Evolutionary conservation across 2,113 vertebrate species (phyloP).

Genomic region (Terrapene triunguis): DNA sequence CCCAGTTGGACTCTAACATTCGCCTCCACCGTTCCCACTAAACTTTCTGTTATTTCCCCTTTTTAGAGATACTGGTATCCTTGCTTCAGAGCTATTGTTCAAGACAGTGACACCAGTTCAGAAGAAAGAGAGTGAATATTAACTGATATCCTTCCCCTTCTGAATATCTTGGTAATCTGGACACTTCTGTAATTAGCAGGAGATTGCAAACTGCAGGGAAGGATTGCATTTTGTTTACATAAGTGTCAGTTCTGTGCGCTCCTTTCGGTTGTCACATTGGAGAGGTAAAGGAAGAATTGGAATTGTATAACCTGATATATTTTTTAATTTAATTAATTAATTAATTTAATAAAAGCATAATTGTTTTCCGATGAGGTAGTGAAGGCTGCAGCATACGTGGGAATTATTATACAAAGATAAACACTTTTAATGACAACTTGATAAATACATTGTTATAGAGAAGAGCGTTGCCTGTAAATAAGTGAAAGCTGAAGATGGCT

Average conservation of each 20-base stretch:
- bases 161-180: conserved; percentile 24
- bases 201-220: neutral
- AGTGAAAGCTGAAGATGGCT: neutral
- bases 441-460: neutral
- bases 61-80: neutral
- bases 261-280: conserved; percentile 37
- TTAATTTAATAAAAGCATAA: neutral
- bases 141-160: conserved; percentile 39
- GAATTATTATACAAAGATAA: neutral
- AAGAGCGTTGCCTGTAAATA: neutral
- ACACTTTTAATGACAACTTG: neutral
- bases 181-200: neutral
- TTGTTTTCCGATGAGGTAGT: neutral
- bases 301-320: neutral
- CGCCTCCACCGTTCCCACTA: neutral
- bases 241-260: neutral
- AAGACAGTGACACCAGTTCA: neutral
- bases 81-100: conserved; percentile 31
- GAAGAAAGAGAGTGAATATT: neutral
- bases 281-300: conserved; percentile 24
- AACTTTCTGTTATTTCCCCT: neutral
- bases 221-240: conserved; percentile 4
- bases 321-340: neutral
- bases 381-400: neutral
- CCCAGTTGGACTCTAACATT: no score